These are phyloP conservation scores for Irena cyanogastra DNA, from an alignment of 2,113 vertebrate species.

Conservation along the genomic window DNA sequence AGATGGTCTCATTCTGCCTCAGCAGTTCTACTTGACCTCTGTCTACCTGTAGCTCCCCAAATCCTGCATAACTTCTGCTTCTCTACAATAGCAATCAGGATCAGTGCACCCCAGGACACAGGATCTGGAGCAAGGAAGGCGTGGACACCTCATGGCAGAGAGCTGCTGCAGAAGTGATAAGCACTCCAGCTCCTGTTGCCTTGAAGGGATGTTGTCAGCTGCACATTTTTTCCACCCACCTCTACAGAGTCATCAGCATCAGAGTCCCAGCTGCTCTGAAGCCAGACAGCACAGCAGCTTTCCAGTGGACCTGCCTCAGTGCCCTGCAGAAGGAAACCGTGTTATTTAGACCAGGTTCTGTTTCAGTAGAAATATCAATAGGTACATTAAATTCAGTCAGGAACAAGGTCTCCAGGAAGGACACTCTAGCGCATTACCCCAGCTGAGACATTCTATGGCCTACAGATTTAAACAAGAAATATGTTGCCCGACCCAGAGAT, in stretches of 20 bases:
- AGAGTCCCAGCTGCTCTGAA: not conserved
- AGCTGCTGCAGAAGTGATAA: not conserved
- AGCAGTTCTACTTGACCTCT: not conserved
- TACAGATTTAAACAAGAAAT: not conserved
- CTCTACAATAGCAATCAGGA: not conserved
- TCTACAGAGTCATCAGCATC: accelerated
- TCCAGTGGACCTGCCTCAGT: not conserved
- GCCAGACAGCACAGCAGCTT: not conserved
- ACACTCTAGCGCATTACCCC: not conserved
- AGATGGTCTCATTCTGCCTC: not conserved
- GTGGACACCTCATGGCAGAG: accelerated
- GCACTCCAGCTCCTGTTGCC: not conserved
- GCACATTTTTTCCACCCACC: not conserved
- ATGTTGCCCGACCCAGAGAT: not conserved
- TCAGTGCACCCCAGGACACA: not conserved
- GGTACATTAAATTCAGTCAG: not conserved
- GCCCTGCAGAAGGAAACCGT: accelerated
- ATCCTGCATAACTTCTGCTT: not conserved
- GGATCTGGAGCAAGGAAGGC: not conserved
- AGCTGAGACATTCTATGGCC: not conserved
- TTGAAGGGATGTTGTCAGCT: not conserved
- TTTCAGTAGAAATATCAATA: not conserved
- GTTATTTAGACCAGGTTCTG: not conserved
- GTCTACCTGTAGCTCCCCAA: not conserved
- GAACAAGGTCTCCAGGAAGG: not conserved